Evolutionary conservation across 1,140 invertebrate species (phyloP).

Genomic region (Solen grandis): DNA sequence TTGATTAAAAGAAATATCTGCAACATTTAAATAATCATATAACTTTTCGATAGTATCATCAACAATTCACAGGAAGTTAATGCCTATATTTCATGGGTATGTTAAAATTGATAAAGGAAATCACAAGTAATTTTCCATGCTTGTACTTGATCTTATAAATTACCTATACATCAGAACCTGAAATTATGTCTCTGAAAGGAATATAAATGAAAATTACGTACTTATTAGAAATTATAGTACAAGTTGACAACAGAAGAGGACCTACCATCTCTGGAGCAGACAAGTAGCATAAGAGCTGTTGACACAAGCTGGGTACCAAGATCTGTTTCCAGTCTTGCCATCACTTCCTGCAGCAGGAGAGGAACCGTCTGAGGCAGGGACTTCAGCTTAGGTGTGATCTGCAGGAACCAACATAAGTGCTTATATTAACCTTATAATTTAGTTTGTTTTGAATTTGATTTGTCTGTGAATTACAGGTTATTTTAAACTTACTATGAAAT

Average conservation of each 20-base stretch:
- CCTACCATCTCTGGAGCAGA: slow-evolving; percentile 75
- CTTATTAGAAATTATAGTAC: not conserved
- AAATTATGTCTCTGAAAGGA: not conserved
- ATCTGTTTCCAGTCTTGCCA: slow-evolving; percentile 76
- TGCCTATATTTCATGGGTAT: no score
- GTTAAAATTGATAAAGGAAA: not conserved
- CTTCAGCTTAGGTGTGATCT: slow-evolving; percentile 77
- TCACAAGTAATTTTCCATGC: not conserved
- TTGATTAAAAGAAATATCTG: not conserved
- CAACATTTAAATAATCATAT: not conserved
- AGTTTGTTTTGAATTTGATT: no score
- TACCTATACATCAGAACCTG: not conserved
- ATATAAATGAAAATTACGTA: not conserved
- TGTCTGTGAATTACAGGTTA: no score
- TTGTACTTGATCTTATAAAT: not conserved
- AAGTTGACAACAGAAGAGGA: no score
- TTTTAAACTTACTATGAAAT: no score
- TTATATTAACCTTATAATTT: no score
- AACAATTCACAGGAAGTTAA: no score
- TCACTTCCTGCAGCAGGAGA: slow-evolving; percentile 75
- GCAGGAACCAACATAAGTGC: slow-evolving; percentile 33
- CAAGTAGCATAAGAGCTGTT: slow-evolving; percentile 74
- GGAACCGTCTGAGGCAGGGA: slow-evolving; percentile 76
- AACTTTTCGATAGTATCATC: not conserved
- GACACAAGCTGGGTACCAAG: slow-evolving; percentile 70